A percentile compares a stretch with the other conserved stretches of the same genome.
phyloP scores from a whole-genome alignment of 2,797 vertebrate genomes.

The Sebastes oblongus region DNA sequence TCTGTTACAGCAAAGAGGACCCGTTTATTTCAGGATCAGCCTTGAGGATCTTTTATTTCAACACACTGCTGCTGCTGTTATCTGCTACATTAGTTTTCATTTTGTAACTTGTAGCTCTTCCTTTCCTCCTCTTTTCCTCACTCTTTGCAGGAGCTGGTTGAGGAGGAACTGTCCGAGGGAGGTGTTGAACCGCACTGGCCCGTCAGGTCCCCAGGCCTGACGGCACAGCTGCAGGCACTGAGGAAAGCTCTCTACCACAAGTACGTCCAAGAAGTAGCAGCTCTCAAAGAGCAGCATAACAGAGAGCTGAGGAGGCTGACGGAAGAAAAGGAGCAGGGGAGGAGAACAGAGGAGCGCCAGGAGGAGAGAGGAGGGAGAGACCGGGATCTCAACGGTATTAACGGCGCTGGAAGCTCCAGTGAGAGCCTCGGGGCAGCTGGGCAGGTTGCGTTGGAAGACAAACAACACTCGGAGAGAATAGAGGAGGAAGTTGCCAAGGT shows the following conservation, averaged over 20 bases:
- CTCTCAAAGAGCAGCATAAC: slow-evolving; percentile 79
- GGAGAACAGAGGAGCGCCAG: slow-evolving; percentile 4
- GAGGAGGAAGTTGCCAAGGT: slow-evolving; percentile 97
- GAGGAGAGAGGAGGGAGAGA: slow-evolving; percentile 25
- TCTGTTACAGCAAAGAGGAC: not conserved
- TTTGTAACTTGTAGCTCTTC: not conserved
- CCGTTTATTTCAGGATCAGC: slow-evolving; percentile 42
- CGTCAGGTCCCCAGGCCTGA: slow-evolving; percentile 59
- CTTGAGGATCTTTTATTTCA: slow-evolving; percentile 22
- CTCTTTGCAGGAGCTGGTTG: slow-evolving; percentile 43
- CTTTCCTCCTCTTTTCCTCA: not conserved
- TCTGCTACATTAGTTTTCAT: not conserved
- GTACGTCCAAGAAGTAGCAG: slow-evolving; percentile 76
- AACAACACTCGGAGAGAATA: slow-evolving; percentile 84
- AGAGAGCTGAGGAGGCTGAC: slow-evolving; percentile 67
- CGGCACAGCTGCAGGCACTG: slow-evolving; percentile 77
- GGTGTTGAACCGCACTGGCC: slow-evolving; percentile 31
- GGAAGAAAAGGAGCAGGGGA: slow-evolving; percentile 46
- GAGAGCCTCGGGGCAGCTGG: slow-evolving; percentile 60
- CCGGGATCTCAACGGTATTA: slow-evolving; percentile 38
- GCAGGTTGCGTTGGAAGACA: slow-evolving; percentile 73
- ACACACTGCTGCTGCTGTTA: not conserved
- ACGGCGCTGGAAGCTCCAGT: slow-evolving; percentile 35
- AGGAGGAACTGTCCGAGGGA: slow-evolving; percentile 56
- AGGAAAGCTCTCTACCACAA: slow-evolving; percentile 74